These are phyloP conservation scores for Orthosia gothica DNA, from an alignment of 2,888 invertebrate genomes.

Conservation along the genomic window DNA sequence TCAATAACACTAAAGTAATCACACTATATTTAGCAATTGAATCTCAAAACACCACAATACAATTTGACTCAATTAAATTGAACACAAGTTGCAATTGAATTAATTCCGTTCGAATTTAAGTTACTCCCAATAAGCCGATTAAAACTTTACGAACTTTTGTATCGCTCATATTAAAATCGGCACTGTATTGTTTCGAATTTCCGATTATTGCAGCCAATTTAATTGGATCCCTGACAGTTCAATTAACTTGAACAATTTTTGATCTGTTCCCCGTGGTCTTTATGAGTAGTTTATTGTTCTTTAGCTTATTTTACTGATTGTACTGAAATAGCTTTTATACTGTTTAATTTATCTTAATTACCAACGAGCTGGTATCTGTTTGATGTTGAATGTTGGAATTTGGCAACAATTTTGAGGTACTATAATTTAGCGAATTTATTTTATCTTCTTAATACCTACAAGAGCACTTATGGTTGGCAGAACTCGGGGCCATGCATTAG, in stretches of 20 bases:
- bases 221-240: conserved; percentile 67
- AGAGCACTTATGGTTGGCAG: conserved; percentile 14
- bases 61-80: conserved; percentile 17
- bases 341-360: conserved; percentile 51
- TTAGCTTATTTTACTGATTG: conserved; percentile 55
- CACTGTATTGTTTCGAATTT: conserved; percentile 65
- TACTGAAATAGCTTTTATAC: conserved; percentile 48
- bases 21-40: conserved; percentile 7
- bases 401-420: background rate
- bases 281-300: conserved; percentile 65
- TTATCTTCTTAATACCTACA: background rate
- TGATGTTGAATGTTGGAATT: conserved; percentile 14
- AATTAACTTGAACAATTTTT: conserved; percentile 66
- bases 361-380: conserved; percentile 10
- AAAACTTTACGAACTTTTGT: conserved; percentile 47
- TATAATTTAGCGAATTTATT: background rate
- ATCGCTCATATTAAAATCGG: conserved; percentile 63
- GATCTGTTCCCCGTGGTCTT: conserved; percentile 54
- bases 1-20: background rate
- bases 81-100: conserved; percentile 30
- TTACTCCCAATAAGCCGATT: conserved; percentile 38
- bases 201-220: conserved; percentile 63
- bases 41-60: conserved; percentile 13
- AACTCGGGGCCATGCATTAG: conserved; percentile 20
- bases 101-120: conserved; percentile 46